These are phyloP conservation scores for Clitarchus hookeri DNA, from an alignment of 2,888 invertebrate species.

Conservation along the genomic window DNA sequence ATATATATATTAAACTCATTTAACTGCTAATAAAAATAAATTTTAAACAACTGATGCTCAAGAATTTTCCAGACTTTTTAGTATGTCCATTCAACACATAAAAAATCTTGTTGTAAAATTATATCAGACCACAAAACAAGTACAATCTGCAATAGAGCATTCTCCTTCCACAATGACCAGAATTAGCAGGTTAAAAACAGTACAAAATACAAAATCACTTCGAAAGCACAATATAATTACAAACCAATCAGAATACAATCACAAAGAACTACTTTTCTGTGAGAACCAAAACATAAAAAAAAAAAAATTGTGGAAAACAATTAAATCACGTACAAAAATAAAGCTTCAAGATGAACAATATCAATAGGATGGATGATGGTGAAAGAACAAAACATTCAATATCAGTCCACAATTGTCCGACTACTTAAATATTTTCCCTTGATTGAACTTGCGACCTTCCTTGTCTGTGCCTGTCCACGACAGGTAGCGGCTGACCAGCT, in stretches of 20 bases:
- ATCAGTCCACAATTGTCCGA: not conserved
- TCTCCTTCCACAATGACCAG: not conserved
- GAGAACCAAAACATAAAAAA: no score
- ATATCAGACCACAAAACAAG: not conserved
- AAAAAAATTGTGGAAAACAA: not conserved
- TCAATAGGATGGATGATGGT: not conserved
- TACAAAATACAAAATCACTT: not conserved
- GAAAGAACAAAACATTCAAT: not conserved
- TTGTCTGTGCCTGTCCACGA: conserved; percentile 87
- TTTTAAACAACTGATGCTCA: no score
- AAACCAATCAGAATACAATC: not conserved
- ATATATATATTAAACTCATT: no score
- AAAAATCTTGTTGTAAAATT: not conserved
- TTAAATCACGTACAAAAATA: not conserved
- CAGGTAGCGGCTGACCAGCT: conserved; percentile 86
- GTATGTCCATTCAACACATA: not conserved
- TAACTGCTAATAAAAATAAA: no score
- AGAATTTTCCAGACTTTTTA: not conserved
- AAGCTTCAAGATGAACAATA: not conserved
- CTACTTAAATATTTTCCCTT: conserved; percentile 99
- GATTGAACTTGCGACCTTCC: conserved; percentile 90
- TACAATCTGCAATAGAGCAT: not conserved
- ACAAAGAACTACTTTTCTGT: not conserved
- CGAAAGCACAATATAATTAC: not conserved
- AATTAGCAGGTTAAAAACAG: not conserved